Base-by-base conservation (phyloP, 2,797 vertebrate species). In the Hemibagrus guttatus region DNA sequence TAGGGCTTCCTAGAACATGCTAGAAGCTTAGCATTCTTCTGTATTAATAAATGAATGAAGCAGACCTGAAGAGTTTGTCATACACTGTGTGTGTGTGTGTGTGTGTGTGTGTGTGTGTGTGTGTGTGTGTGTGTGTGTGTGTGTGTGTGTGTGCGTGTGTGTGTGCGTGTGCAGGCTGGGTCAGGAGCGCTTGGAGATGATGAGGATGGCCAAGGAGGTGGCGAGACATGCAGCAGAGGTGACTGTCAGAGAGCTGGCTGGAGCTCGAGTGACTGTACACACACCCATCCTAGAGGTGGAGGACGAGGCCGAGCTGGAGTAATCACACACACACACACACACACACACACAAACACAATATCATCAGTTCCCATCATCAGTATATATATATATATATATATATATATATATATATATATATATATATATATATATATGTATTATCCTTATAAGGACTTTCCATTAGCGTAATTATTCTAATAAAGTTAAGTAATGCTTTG, bases 201-300 rank as follows among this genome's bases (percentile, higher is more conserved):
- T 90, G 0, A 93, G 92, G 1, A 88, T 96, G 92, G 95, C 95
- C 2, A 94, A 95, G 52, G 94, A 95, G 74, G 95, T 96, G 81
- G 95, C 95, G 11, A 90, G 95, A 75, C 91, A 95, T 21, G 93
- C 95, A 0, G 95, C 95, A 9, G 95, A 95, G 91, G 92, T 89
- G 89, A 93, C 95, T 2, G 85, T 96, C 26, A 93, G 94, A 85
- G 94, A 96, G 92, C 90, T 96, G 90, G 86, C 94, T 4, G 91
- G 93, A 42, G 93, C 94, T 72, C 94, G 91, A 54, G 91, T 95
- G 12, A 94, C 94, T 14, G 81, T 94, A 87, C 92, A 92, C 75
- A 94, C 93, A 83, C 91, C 91, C 61, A 94, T 93, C 84, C 90
- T 93, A 83, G 93, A 87, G 76, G 68, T 82, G 74, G 85, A 94